A percentile compares a stretch with the other conserved stretches of the same genome.
Evolutionary conservation across 2,888 invertebrate species (phyloP).

Genomic region (Sinelater perroti): DNA sequence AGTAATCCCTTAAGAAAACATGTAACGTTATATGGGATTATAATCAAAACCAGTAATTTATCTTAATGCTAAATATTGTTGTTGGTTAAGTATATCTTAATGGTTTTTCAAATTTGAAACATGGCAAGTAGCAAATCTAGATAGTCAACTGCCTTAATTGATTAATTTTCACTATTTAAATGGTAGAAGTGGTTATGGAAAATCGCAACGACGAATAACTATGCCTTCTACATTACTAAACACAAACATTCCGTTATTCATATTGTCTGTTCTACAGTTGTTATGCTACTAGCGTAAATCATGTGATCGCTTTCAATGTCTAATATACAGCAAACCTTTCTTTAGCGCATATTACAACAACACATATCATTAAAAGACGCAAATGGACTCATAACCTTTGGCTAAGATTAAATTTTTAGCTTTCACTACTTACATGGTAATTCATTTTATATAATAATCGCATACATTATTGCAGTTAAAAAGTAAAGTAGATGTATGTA

Average conservation of each 20-base stretch:
- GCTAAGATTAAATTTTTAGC: conserved; percentile 23
- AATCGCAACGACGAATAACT: too few species aligned
- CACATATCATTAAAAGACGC: conserved; percentile 33
- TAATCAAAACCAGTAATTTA: conserved; percentile 1
- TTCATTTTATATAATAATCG: conserved; percentile 1
- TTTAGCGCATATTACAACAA: conserved; percentile 15
- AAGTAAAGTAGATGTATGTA: conserved; percentile 9
- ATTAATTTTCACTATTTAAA: too few species aligned
- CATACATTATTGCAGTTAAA: conserved; percentile 23
- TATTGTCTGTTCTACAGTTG: background rate
- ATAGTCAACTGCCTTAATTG: too few species aligned
- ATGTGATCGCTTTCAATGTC: conserved; percentile 15
- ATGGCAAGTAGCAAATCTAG: too few species aligned
- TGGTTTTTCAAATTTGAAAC: too few species aligned
- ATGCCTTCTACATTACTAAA: too few species aligned
- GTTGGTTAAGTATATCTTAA: background rate
- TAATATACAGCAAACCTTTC: background rate
- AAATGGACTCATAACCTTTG: conserved; percentile 7
- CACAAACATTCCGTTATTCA: background rate
- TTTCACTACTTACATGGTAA: conserved; percentile 4
- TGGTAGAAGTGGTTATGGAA: too few species aligned
- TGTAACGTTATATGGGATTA: too few species aligned
- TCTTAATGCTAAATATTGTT: conserved; percentile 3
- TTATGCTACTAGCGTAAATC: too few species aligned
- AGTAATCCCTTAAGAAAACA: conserved; percentile 72